Conservation (phyloP, 2,888 invertebrate genomes). For the Drosophila atripex region DNA sequence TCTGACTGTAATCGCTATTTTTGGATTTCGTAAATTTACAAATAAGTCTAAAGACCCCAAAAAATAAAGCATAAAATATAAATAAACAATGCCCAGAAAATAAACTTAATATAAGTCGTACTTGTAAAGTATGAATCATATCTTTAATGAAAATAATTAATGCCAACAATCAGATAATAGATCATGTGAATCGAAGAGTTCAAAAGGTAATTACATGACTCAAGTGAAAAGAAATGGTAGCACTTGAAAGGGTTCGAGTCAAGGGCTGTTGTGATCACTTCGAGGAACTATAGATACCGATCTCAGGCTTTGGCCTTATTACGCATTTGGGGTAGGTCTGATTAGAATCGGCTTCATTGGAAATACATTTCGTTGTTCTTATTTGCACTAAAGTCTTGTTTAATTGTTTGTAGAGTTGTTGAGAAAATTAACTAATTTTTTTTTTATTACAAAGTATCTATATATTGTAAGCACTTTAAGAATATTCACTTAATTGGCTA, state of each 20-base stretch:
- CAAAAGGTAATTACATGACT: constrained; percentile 5
- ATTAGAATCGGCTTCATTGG: constrained; percentile 2
- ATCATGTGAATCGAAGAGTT: background rate
- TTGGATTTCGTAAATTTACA: constrained; percentile 1
- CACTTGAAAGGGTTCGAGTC: background rate
- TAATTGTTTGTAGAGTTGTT: background rate
- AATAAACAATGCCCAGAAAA: background rate
- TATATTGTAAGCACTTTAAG: background rate
- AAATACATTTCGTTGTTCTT: background rate
- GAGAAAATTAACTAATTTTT: background rate
- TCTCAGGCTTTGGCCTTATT: background rate
- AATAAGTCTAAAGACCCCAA: background rate
- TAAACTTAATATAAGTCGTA: background rate
- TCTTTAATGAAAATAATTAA: background rate
- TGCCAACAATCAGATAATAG: too few relatives aligned
- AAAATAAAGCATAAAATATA: background rate
- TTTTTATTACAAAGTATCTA: background rate
- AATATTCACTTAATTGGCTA: background rate
- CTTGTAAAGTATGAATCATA: background rate
- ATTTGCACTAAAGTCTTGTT: constrained; percentile 5
- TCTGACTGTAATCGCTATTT: constrained; percentile 19
- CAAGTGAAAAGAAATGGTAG: constrained; percentile 6
- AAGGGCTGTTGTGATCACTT: constrained; percentile 7
- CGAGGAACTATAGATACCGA: background rate
- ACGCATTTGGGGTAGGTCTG: constrained; percentile 26